Conservation (phyloP, 2,113 vertebrate species). For the Neomonachus schauinslandi region DNA sequence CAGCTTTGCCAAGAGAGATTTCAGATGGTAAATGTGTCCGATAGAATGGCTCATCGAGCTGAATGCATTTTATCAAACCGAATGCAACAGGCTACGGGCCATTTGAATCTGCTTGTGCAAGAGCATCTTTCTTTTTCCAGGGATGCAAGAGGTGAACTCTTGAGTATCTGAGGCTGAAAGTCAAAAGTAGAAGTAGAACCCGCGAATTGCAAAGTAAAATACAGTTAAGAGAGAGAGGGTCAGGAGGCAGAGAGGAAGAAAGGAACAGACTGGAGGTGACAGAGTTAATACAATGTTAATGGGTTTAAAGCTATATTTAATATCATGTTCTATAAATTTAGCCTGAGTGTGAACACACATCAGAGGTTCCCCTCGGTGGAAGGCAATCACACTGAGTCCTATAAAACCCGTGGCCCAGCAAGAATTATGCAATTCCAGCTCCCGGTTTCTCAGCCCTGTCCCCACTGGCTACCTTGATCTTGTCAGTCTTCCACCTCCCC, state of each 20-base stretch:
- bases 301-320: neutral
- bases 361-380: neutral
- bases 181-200: neutral
- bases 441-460: neutral
- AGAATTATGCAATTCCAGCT: neutral
- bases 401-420: neutral
- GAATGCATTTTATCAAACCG: neutral
- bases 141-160: neutral
- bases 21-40: too few species aligned
- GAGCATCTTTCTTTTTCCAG: too few species aligned
- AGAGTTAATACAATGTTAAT: neutral
- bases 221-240: neutral
- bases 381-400: rapidly evolving
- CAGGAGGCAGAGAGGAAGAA: neutral
- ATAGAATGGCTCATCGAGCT: neutral
- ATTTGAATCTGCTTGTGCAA: neutral
- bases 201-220: neutral
- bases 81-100: too few species aligned
- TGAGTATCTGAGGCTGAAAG: neutral
- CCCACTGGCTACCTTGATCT: neutral
- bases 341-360: neutral
- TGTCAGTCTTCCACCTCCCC: neutral
- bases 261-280: neutral
- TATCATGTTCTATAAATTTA: neutral
- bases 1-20: neutral